A percentile compares a stretch with the other conserved stretches of the same genome.
These are phyloP conservation scores for Lichenostomus cassidix DNA, from an alignment of 2,113 vertebrate species.

Conservation along the genomic window DNA sequence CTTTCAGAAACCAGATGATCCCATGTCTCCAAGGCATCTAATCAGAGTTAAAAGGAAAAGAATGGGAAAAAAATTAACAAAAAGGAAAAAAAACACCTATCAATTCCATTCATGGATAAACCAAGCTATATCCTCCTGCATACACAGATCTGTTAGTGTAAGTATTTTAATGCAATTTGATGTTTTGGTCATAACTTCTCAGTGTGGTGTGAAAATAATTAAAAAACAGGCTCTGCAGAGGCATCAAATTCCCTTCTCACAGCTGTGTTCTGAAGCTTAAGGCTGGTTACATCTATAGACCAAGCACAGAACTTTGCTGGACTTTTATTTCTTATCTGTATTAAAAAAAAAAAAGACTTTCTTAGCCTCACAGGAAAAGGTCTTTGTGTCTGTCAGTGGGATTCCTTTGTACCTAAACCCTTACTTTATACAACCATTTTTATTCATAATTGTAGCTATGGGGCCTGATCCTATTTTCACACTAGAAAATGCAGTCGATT, in stretches of 20 bases:
- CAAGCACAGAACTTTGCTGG: background rate
- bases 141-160: background rate
- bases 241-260: background rate
- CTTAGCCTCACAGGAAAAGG: background rate
- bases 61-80: background rate
- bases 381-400: background rate
- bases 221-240: background rate
- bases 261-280: background rate
- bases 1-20: background rate
- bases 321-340: background rate
- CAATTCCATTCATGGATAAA: background rate
- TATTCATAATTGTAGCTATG: slow-evolving; percentile 7
- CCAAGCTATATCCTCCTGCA: background rate
- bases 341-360: background rate
- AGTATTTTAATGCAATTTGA: background rate
- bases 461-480: slow-evolving; percentile 4
- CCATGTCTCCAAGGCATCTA: background rate
- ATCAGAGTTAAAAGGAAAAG: background rate
- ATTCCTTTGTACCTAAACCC: background rate
- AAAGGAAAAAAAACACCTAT: fast-evolving
- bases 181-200: background rate
- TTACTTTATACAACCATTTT: background rate
- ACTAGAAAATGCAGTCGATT: slow-evolving; percentile 16
- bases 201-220: background rate
- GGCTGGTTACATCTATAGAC: background rate